A percentile compares a stretch with the other conserved stretches of the same genome.
These are phyloP conservation scores for Octopus sinensis DNA, from an alignment of 1,140 invertebrate genomes.

Conservation along the genomic window DNA sequence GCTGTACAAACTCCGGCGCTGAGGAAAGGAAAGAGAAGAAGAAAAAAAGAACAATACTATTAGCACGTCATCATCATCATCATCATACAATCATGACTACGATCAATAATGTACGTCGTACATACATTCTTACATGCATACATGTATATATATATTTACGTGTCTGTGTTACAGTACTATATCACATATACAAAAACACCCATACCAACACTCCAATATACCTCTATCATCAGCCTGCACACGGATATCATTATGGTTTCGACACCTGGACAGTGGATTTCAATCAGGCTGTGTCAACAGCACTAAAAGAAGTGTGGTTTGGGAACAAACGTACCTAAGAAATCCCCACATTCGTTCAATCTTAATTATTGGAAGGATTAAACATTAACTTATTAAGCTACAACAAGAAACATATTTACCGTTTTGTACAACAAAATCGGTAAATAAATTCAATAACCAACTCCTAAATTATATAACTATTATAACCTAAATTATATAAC, in stretches of 20 bases:
- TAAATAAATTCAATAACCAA: neutral
- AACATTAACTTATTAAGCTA: neutral
- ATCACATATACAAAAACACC: neutral
- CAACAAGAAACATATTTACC: neutral
- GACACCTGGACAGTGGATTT: too few species aligned
- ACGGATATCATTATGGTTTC: neutral
- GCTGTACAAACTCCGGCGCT: conserved; percentile 47
- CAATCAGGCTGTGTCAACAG: too few species aligned
- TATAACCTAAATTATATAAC: neutral
- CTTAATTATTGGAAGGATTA: neutral
- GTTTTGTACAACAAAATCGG: neutral
- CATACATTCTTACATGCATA: too few species aligned
- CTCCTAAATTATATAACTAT: neutral
- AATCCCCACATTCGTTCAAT: too few species aligned
- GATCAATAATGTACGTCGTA: too few species aligned
- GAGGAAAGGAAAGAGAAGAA: conserved; percentile 12
- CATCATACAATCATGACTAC: too few species aligned
- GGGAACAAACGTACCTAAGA: too few species aligned
- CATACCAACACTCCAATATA: neutral
- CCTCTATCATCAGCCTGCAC: neutral
- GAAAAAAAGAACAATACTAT: neutral
- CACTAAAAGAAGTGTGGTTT: too few species aligned
- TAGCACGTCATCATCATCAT: too few species aligned
- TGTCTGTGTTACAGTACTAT: neutral
- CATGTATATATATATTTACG: too few species aligned